These are phyloP conservation scores for Ormyrus labotus DNA, from an alignment of 2,888 invertebrate genomes.

Conservation along the genomic window DNA sequence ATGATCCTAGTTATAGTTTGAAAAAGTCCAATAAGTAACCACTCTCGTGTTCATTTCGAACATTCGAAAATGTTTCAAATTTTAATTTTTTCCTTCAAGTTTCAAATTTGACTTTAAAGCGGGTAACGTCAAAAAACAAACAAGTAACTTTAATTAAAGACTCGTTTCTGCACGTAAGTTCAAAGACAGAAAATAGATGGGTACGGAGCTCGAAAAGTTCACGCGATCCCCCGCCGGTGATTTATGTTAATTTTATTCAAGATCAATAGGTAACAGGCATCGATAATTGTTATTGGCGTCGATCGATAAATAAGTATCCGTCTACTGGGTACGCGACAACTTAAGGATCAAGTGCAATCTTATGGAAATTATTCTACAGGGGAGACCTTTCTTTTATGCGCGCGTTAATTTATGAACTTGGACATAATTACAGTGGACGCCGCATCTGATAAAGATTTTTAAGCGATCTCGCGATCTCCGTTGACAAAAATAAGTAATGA, in stretches of 20 bases:
- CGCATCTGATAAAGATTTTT: background rate
- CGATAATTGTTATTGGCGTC: slow-evolving; percentile 18
- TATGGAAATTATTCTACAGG: slow-evolving; percentile 20
- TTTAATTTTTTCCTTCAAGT: background rate
- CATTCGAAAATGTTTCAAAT: too few species aligned
- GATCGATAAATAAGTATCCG: slow-evolving; percentile 10
- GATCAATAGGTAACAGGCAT: slow-evolving; percentile 15
- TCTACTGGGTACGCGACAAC: background rate
- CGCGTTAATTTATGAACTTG: slow-evolving; percentile 17
- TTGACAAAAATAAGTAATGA: too few species aligned
- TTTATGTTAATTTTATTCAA: slow-evolving; percentile 31
- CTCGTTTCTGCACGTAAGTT: too few species aligned
- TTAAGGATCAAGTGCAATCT: background rate
- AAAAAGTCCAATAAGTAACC: too few species aligned
- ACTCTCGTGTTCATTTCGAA: too few species aligned
- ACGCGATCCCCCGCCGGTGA: slow-evolving; percentile 2
- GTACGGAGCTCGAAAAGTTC: slow-evolving; percentile 5
- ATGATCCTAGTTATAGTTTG: too few species aligned
- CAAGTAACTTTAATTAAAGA: too few species aligned
- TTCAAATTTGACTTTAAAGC: background rate
- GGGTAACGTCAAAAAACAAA: background rate
- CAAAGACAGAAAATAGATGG: background rate
- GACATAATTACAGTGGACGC: slow-evolving; percentile 3
- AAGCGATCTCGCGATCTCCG: background rate
- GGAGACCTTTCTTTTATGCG: too few species aligned